Evolutionary conservation across 2,113 vertebrate genomes (phyloP).

Genomic region (Sapajus apella): DNA sequence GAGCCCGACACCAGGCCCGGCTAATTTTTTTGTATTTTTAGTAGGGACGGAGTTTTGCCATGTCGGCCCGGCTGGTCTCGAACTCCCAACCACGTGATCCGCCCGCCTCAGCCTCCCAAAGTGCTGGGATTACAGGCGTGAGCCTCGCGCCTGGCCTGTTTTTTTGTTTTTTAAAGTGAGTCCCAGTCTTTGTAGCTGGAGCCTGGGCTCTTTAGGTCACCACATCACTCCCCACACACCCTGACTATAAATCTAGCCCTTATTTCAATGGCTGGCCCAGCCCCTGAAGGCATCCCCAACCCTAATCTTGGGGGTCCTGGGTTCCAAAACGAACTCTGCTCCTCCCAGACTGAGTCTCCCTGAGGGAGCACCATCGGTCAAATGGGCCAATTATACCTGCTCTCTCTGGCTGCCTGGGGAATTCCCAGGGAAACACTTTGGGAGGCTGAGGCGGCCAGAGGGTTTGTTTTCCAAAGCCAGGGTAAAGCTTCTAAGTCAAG

Average conservation of each 20-base stretch:
- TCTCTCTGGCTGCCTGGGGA: neutral
- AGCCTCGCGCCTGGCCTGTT: neutral
- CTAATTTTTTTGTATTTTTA: no score
- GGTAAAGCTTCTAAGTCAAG: neutral
- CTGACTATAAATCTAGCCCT: neutral
- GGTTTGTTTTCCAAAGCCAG: neutral
- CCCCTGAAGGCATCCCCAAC: neutral
- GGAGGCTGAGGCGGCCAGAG: neutral
- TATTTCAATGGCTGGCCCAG: neutral
- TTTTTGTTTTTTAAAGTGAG: neutral
- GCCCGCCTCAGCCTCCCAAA: no score
- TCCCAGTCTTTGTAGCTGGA: neutral
- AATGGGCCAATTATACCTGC: neutral
- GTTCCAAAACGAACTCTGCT: neutral
- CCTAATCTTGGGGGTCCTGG: neutral
- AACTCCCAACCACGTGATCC: no score
- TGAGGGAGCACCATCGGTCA: neutral
- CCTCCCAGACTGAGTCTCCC: neutral
- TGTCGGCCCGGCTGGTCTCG: no score
- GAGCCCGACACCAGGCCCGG: no score
- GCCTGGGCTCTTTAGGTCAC: neutral
- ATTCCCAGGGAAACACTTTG: neutral
- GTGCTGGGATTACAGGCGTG: no score
- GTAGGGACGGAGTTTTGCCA: no score
- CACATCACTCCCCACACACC: neutral